Base-by-base conservation (phyloP, 2,888 invertebrate species). In the Formica aserva region DNA sequence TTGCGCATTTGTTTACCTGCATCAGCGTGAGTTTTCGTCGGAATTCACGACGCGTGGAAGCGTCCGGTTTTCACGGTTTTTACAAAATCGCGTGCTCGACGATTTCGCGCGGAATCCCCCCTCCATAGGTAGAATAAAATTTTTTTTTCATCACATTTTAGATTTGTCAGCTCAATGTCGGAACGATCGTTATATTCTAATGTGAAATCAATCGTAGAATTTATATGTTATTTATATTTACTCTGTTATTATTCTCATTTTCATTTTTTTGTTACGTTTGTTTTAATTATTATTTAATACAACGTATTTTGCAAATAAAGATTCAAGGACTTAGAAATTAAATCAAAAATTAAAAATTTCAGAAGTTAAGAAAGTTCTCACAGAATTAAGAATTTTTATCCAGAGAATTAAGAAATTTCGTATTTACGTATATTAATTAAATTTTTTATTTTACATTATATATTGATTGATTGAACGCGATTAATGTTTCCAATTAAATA, bases 1-100 rank as follows among this genome's bases (percentile, higher is more conserved):
- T 82, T 82, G 69, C 77, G 82, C 78, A 82, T 89, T 87, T 85
- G 82, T 86, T 87, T 84, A 83, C 74, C 72, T 76, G 88, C 85
- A 86, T 90, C 89, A 83, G 78, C 78, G 45, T 80, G 74, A 80
- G 74, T 80, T 80, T 71, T 55, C 26, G 48, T 63, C 13, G 55
- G 71, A 78, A 60, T 82, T 81, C 65, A 75, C 81, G 63, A 41
- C 11, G 78, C 60, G 52, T 52, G 74, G 78, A 80, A 80, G 74
- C 74, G 60, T 45, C 3, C 29, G 74, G 60, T 80, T 78, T 32
- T 18, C 41, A 18, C 32, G 11, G 22, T 71, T 78, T 78, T 78
- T 78, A 78, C 45, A 60, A 8, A 71, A 60, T 60, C 60, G 60
- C 78, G 71, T 57, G 71, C 71, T n/a, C 55, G 15, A 38, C 55